These are phyloP conservation scores for Epizoanthus fatuus DNA, from an alignment of 92 coral and sea anemone species.

Conservation along the genomic window DNA sequence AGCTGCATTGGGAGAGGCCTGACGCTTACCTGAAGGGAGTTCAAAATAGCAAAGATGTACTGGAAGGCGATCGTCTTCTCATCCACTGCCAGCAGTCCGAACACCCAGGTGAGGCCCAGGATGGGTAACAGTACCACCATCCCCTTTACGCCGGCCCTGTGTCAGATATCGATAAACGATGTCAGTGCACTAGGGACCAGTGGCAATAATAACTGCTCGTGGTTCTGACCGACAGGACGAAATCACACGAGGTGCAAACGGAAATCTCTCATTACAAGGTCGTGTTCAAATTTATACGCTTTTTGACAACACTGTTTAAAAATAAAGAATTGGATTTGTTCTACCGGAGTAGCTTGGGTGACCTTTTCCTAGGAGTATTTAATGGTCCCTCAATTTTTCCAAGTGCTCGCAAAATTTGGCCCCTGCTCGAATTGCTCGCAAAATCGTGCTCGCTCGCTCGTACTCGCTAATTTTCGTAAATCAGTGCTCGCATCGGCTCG, in stretches of 20 bases:
- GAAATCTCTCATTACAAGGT: neutral
- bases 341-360: no score
- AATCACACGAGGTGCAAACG: neutral
- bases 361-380: no score
- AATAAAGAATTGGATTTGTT: no score
- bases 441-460: no score
- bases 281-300: no score
- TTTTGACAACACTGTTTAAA: no score
- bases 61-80: constrained; percentile 88
- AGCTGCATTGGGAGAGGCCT: neutral
- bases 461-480: no score
- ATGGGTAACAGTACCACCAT: constrained; percentile 91
- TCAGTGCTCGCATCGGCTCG: no score
- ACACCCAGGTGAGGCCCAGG: constrained; percentile 96
- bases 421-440: no score
- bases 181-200: neutral
- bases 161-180: neutral
- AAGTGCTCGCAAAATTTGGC: no score
- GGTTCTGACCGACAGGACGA: no score
- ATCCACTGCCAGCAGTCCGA: constrained; percentile 93
- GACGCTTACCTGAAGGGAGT: constrained; percentile 89
- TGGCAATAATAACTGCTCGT: neutral
- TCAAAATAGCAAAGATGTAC: constrained; percentile 92
- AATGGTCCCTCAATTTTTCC: no score
- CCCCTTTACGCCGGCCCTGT: constrained; percentile 94